A percentile compares a stretch with the other conserved stretches of the same genome.
These are phyloP conservation scores for Colius striatus DNA, from an alignment of 2,113 vertebrate species.

Conservation along the genomic window DNA sequence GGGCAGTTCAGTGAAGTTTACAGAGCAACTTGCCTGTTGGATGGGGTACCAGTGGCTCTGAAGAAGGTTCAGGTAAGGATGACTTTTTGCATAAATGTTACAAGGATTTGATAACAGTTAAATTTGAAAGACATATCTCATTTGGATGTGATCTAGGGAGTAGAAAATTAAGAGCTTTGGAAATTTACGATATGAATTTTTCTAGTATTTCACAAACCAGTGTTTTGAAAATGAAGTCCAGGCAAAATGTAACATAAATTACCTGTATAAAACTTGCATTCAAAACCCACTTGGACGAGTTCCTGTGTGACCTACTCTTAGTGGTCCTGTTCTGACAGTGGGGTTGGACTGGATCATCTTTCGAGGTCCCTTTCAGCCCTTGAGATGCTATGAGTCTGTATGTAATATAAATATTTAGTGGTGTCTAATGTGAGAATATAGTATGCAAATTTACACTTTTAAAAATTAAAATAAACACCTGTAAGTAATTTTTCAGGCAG, in stretches of 20 bases:
- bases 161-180: neutral
- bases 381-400: neutral
- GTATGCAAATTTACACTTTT: neutral
- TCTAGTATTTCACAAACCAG: neutral
- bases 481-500: neutral
- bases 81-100: neutral
- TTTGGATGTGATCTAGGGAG: neutral
- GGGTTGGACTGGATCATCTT: too few relatives aligned
- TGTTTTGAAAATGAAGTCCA: neutral
- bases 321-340: too few relatives aligned
- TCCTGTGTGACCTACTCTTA: too few relatives aligned
- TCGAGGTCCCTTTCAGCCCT: too few relatives aligned
- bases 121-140: neutral
- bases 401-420: neutral
- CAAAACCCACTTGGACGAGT: too few relatives aligned
- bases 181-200: fast-evolving
- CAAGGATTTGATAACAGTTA: neutral
- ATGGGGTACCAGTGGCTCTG: constrained; percentile 93
- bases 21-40: constrained; percentile 89
- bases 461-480: neutral
- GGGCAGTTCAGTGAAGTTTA: constrained; percentile 99
- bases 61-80: constrained; percentile 95
- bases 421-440: neutral
- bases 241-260: neutral
- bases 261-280: neutral